Evolutionary conservation across 2,113 vertebrate genomes (phyloP).

Genomic region (Hiodon alosoides): DNA sequence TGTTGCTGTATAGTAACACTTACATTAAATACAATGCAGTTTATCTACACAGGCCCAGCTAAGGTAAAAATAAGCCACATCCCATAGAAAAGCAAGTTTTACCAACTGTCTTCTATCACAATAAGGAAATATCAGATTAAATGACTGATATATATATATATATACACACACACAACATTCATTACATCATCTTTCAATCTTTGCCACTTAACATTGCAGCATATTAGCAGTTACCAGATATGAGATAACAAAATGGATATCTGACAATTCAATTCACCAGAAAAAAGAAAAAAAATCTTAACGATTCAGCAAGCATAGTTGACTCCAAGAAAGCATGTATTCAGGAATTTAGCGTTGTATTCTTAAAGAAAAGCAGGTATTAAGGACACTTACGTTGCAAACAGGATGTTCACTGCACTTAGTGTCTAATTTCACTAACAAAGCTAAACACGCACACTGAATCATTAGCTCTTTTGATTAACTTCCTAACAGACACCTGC

Average conservation of each 20-base stretch:
- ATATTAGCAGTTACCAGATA: background rate
- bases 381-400: conserved; percentile 59
- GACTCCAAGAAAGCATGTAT: background rate
- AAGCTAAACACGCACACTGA: background rate
- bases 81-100: background rate
- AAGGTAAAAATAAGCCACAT: background rate
- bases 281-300: background rate
- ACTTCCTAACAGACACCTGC: background rate
- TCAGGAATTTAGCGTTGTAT: background rate
- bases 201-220: background rate
- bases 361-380: conserved; percentile 32
- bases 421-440: background rate
- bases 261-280: background rate
- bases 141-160: background rate
- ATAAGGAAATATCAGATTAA: background rate
- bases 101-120: background rate
- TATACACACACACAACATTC: background rate
- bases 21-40: background rate
- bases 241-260: background rate
- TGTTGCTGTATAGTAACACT: conserved; percentile 15
- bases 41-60: background rate
- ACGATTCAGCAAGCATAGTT: conserved; percentile 4
- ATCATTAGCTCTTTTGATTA: background rate
- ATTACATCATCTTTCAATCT: background rate
- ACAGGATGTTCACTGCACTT: conserved; percentile 24